Conservation (phyloP, 1,140 invertebrate genomes). For the Leptoteleia sp. region DNA sequence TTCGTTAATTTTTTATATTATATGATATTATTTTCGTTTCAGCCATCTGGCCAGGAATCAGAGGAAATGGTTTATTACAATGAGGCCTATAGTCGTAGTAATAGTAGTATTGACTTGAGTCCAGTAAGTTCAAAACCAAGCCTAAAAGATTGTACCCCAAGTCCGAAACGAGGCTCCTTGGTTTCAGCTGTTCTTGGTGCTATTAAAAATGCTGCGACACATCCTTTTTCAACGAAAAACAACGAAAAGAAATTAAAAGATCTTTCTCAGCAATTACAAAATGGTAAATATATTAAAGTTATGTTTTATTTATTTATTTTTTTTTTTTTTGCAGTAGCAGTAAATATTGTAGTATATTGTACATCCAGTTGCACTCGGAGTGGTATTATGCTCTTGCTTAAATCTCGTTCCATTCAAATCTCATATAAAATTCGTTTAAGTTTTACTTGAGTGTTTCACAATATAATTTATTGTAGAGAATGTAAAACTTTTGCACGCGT, state of each 20-base stretch:
- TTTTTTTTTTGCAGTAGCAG: neutral
- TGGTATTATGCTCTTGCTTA: no score
- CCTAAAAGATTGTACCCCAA: conserved; percentile 81
- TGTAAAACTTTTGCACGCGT: no score
- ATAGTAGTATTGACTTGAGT: conserved; percentile 83
- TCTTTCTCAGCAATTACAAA: conserved; percentile 70
- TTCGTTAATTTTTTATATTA: no score
- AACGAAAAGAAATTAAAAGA: conserved; percentile 73
- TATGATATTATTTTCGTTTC: no score
- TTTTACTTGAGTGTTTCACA: no score
- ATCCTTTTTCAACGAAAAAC: conserved; percentile 58
- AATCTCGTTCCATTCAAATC: no score
- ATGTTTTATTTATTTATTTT: no score
- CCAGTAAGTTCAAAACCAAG: conserved; percentile 82
- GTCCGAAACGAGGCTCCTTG: no score
- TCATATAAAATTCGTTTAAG: no score
- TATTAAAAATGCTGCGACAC: conserved; percentile 82
- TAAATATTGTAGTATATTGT: no score
- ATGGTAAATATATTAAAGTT: conserved; percentile 67
- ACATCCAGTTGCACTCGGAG: no score
- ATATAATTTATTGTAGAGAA: no score
- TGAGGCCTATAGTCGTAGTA: conserved; percentile 85
- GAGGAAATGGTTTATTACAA: conserved; percentile 88
- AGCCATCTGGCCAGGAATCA: neutral
- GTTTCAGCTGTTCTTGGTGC: conserved; percentile 86